A percentile compares a stretch with the other conserved stretches of the same genome.
These are phyloP conservation scores for Semicossyphus pulcher DNA, from an alignment of 2,113 vertebrate species.

Conservation along the genomic window DNA sequence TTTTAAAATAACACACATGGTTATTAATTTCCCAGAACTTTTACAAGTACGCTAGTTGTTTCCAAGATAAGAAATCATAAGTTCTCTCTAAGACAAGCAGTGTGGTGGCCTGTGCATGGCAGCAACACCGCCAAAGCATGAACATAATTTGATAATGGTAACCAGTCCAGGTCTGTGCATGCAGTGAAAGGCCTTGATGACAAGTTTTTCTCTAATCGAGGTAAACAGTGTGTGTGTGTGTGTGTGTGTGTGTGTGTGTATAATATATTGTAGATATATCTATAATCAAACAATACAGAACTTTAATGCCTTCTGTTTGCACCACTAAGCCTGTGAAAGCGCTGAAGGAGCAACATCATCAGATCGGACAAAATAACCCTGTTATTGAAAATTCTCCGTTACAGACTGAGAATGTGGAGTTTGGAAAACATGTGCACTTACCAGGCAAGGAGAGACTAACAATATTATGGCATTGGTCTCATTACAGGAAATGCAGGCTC, in stretches of 20 bases:
- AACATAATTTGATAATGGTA: neutral
- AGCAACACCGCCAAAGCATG: constrained; percentile 11
- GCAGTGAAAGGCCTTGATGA: constrained; percentile 79
- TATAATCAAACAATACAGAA: too few species aligned
- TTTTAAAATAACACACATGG: constrained; percentile 28
- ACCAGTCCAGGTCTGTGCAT: constrained; percentile 76
- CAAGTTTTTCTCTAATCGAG: constrained; percentile 21
- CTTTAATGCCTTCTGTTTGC: too few species aligned
- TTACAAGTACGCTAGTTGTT: constrained; percentile 8
- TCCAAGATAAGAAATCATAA: constrained; percentile 16
- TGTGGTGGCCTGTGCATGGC: constrained; percentile 5
- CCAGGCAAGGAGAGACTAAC: neutral
- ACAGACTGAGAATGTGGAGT: neutral
- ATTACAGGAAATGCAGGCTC: too few species aligned
- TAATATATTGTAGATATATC: neutral
- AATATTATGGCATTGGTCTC: neutral
- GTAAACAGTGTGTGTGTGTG: neutral
- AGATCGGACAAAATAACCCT: too few species aligned
- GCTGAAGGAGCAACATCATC: too few species aligned
- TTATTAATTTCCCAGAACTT: constrained; percentile 23
- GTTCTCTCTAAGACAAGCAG: constrained; percentile 6
- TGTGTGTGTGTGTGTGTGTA: neutral
- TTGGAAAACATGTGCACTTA: neutral
- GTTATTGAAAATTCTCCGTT: too few species aligned
- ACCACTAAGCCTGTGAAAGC: too few species aligned